Evolutionary conservation across 2,797 vertebrate genomes (phyloP).

Genomic region (Alca torda): DNA sequence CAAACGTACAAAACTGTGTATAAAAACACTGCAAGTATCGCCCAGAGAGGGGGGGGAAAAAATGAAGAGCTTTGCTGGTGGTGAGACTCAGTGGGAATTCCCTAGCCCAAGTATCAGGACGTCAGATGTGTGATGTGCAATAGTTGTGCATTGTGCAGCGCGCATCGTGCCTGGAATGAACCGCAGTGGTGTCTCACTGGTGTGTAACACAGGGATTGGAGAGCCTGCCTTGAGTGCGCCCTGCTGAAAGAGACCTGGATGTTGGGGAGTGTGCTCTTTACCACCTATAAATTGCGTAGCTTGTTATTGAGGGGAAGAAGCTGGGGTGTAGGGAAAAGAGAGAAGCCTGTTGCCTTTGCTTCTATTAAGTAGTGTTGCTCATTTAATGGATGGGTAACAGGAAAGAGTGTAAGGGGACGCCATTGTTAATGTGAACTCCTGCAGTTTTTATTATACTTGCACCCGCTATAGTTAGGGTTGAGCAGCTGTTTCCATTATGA

Average conservation of each 20-base stretch:
- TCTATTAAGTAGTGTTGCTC: slow-evolving; percentile 67
- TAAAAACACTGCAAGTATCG: neutral
- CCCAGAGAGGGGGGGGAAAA: neutral
- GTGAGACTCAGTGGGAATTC: neutral
- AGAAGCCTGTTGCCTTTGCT: slow-evolving; percentile 48
- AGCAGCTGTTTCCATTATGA: slow-evolving; percentile 82
- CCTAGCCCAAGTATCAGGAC: neutral
- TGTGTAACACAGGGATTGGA: neutral
- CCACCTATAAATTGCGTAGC: slow-evolving; percentile 60
- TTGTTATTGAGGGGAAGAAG: slow-evolving; percentile 57
- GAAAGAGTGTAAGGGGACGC: slow-evolving; percentile 72
- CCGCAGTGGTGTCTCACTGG: neutral
- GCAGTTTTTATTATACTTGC: slow-evolving; percentile 75
- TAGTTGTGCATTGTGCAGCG: neutral
- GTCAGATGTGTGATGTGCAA: accelerated
- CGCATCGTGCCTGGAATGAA: neutral
- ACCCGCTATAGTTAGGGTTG: slow-evolving; percentile 73
- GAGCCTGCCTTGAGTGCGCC: neutral
- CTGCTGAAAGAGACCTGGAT: slow-evolving; percentile 18
- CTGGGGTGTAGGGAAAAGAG: neutral
- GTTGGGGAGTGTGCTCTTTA: slow-evolving; percentile 23
- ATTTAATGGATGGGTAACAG: slow-evolving; percentile 77
- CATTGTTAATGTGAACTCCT: slow-evolving; percentile 77
- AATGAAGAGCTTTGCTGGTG: neutral
- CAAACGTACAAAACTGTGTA: neutral